phyloP scores from a whole-genome alignment of 2,888 invertebrate genomes.

The Coleophora deauratella region DNA sequence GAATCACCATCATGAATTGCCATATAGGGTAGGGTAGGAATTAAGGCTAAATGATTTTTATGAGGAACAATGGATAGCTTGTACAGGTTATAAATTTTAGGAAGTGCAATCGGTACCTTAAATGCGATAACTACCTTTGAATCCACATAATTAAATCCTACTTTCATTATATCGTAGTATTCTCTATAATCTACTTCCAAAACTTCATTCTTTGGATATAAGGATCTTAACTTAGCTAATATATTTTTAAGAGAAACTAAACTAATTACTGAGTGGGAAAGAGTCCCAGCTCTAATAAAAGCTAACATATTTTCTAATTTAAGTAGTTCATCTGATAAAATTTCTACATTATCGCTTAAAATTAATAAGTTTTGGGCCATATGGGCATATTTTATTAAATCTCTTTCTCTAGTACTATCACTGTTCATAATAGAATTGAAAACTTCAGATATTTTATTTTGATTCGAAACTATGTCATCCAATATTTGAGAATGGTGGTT shows the following conservation, averaged over 20 bases:
- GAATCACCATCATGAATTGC: too few relatives aligned
- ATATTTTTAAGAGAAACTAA: background rate
- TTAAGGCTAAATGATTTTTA: too few relatives aligned
- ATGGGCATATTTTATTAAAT: background rate
- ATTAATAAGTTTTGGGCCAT: background rate
- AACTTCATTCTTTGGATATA: background rate
- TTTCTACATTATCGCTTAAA: background rate
- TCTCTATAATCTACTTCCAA: constrained; percentile 8
- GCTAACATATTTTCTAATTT: background rate
- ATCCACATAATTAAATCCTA: constrained; percentile 4
- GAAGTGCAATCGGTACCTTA: background rate
- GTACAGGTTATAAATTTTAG: too few relatives aligned
- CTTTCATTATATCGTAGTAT: constrained; percentile 7
- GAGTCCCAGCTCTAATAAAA: background rate
- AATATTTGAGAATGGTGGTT: background rate
- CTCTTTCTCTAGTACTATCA: too few relatives aligned
- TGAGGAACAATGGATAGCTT: too few relatives aligned
- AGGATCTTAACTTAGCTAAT: background rate
- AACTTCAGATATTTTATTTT: background rate
- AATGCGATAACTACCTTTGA: background rate
- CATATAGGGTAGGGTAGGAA: too few relatives aligned
- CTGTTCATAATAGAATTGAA: background rate
- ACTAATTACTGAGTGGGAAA: background rate
- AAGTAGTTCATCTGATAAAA: background rate
- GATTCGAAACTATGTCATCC: background rate